Percentiles rank a stretch among this genome's conserved stretches.
Evolutionary conservation across 2,113 vertebrate species (phyloP).

Genomic region (Gorilla gorilla): DNA sequence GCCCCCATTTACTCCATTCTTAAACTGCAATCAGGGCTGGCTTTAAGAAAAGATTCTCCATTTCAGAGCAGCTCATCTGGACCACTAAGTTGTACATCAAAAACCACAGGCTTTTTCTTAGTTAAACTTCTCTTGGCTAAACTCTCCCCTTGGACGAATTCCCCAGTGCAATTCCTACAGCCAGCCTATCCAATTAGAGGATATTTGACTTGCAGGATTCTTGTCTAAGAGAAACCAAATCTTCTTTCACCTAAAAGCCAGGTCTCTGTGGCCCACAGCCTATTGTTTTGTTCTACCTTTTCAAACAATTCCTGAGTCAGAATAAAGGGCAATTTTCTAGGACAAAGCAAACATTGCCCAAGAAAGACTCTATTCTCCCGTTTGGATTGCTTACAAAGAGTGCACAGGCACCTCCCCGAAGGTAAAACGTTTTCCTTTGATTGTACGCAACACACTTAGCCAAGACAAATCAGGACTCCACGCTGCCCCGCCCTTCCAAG

Average conservation of each 20-base stretch:
- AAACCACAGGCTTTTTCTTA: background rate
- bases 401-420: too few relatives aligned
- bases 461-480: background rate
- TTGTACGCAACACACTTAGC: background rate
- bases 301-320: conserved; percentile 49
- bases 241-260: background rate
- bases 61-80: background rate
- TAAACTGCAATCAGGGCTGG: background rate
- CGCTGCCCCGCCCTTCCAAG: rapidly evolving
- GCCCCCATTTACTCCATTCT: background rate
- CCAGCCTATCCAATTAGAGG: conserved; percentile 24
- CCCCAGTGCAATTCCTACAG: background rate
- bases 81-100: background rate
- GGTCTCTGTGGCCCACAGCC: background rate
- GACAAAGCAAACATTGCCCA: conserved; percentile 14
- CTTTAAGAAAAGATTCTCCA: background rate
- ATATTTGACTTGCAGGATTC: conserved; percentile 51
- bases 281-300: conserved; percentile 55
- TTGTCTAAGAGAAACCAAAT: conserved; percentile 14
- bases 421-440: background rate
- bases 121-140: conserved; percentile 57
- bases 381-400: background rate
- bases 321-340: conserved; percentile 58
- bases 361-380: background rate
- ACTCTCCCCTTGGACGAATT: conserved; percentile 59